Percentiles rank a stretch among this genome's conserved stretches.
Conservation (phyloP, 1,140 invertebrate species). For the Heliconius nattereri region DNA sequence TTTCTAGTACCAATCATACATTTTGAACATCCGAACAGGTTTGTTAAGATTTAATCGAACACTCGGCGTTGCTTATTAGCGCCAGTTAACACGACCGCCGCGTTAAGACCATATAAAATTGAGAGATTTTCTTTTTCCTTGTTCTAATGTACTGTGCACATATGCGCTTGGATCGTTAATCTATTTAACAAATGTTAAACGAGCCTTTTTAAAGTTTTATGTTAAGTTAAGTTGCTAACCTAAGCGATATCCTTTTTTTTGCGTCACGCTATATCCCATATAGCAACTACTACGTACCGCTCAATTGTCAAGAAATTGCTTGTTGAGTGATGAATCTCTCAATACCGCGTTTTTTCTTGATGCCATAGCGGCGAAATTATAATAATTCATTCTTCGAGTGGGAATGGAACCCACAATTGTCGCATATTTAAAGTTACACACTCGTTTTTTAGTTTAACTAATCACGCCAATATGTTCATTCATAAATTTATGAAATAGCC, state of each 20-base stretch:
- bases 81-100: background rate
- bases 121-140: constrained; percentile 1
- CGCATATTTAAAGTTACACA: too few relatives aligned
- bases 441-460: too few relatives aligned
- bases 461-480: too few relatives aligned
- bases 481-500: too few relatives aligned
- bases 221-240: background rate
- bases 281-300: too few relatives aligned
- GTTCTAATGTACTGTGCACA: background rate
- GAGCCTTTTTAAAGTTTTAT: background rate
- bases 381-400: too few relatives aligned
- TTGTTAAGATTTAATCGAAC: constrained; percentile 2
- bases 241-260: background rate
- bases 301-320: too few relatives aligned
- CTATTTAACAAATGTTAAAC: constrained; percentile 4
- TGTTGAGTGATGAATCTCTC: background rate
- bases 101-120: constrained; percentile 14
- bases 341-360: background rate
- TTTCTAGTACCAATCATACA: background rate
- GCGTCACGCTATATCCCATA: too few relatives aligned
- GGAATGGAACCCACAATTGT: too few relatives aligned
- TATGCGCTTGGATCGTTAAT: background rate
- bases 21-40: background rate
- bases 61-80: background rate
- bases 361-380: too few relatives aligned